phyloP scores from a whole-genome alignment of 2,113 vertebrate genomes.

The Channa argus region DNA sequence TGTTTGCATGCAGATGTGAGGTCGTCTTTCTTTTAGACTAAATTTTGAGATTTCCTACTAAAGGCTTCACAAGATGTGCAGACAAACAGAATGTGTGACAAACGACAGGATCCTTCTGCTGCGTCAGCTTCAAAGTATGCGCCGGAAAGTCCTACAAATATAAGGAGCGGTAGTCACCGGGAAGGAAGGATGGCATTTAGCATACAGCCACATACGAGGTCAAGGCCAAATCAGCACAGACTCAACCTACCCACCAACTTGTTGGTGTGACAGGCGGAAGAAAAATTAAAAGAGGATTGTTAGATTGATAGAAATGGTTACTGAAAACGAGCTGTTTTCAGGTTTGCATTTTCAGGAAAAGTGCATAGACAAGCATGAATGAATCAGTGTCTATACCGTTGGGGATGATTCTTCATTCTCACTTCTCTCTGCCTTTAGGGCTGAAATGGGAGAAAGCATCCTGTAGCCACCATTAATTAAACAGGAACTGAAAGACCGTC shows the following conservation, averaged over 20 bases:
- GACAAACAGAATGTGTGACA: not conserved
- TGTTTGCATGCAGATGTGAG: constrained; percentile 7
- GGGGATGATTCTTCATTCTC: constrained; percentile 26
- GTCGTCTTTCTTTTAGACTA: not conserved
- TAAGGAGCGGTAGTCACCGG: constrained; percentile 35
- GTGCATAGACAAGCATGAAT: constrained; percentile 1
- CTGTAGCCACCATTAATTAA: constrained; percentile 51
- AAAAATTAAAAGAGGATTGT: constrained; percentile 2
- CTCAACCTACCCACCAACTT: constrained; percentile 13
- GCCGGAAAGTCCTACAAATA: constrained; percentile 29
- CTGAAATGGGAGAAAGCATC: constrained; percentile 40
- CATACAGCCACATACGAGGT: constrained; percentile 44
- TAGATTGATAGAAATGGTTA: constrained; percentile 4
- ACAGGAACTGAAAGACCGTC: constrained; percentile 52
- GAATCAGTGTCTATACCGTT: constrained; percentile 8
- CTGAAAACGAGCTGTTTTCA: constrained; percentile 7
- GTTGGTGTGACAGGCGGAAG: constrained; percentile 52
- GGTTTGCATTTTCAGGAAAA: constrained; percentile 26
- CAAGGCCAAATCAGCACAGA: constrained; percentile 23
- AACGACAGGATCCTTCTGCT: constrained; percentile 2
- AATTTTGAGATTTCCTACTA: not conserved
- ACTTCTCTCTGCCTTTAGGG: constrained; percentile 47
- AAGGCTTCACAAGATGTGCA: not conserved
- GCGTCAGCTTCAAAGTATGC: constrained; percentile 46
- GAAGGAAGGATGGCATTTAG: constrained; percentile 47